These are phyloP conservation scores for Marcusenius ussheri DNA, from an alignment of 2,113 vertebrate genomes.

Conservation along the genomic window DNA sequence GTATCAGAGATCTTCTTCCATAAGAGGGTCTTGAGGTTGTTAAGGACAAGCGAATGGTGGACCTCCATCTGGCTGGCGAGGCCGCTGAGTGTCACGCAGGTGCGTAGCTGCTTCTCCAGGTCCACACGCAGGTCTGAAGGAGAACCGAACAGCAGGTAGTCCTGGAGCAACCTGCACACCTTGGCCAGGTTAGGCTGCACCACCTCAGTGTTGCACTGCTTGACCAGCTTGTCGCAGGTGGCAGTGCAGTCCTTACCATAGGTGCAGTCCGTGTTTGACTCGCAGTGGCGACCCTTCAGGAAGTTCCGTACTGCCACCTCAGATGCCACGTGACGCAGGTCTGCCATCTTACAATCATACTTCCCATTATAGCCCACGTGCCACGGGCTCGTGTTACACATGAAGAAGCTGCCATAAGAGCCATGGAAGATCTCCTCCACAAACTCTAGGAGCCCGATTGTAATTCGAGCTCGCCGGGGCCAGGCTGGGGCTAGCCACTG, in stretches of 20 bases:
- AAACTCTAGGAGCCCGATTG: constrained; percentile 89
- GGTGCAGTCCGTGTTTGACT: constrained; percentile 84
- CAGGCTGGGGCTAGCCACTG: constrained; percentile 87
- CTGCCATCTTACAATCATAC: constrained; percentile 88
- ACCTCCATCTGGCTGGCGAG: constrained; percentile 93
- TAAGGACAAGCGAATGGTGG: constrained; percentile 88
- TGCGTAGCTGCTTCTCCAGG: constrained; percentile 82
- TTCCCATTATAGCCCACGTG: constrained; percentile 82
- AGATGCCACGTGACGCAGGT: constrained; percentile 76
- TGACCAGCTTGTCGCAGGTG: constrained; percentile 79
- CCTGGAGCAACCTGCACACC: constrained; percentile 78
- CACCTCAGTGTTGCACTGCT: constrained; percentile 84
- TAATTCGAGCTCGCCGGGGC: constrained; percentile 82
- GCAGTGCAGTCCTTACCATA: constrained; percentile 81
- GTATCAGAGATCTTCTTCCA: constrained; percentile 95
- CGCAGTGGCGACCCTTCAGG: constrained; percentile 78
- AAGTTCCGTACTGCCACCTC: constrained; percentile 74
- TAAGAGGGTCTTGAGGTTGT: constrained; percentile 89
- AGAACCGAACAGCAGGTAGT: constrained; percentile 78
- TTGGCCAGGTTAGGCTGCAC: constrained; percentile 93
- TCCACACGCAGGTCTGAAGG: constrained; percentile 71
- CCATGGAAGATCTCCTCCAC: constrained; percentile 96
- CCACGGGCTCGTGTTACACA: constrained; percentile 77
- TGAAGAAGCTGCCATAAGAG: constrained; percentile 82
- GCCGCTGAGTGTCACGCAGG: constrained; percentile 87